Conservation (phyloP, 2,797 vertebrate genomes). For the Cuculus canorus region DNA sequence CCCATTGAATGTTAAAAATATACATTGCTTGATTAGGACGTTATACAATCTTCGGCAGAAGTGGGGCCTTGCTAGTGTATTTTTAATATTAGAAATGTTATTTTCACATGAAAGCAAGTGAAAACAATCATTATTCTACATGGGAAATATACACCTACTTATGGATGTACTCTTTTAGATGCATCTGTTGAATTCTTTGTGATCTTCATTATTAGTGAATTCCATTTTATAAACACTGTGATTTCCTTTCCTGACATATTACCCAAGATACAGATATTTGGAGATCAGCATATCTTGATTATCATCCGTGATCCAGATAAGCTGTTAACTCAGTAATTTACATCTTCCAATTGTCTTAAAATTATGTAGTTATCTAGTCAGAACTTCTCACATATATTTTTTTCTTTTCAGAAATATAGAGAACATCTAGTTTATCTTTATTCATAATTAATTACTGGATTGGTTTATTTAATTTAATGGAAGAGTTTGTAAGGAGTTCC, state of each 20-base stretch:
- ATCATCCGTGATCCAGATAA: not conserved
- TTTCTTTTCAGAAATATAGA: not conserved
- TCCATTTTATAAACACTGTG: not conserved
- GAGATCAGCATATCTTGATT: not conserved
- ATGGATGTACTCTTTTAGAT: not conserved
- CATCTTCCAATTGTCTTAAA: not conserved
- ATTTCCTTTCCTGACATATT: not conserved
- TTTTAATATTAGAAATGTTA: not conserved
- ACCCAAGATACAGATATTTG: not conserved
- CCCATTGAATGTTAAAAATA: not conserved
- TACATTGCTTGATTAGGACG: not conserved
- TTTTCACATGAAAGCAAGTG: not conserved
- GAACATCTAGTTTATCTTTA: not conserved
- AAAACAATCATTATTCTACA: not conserved
- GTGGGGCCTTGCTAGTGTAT: not conserved
- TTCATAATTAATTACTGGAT: not conserved
- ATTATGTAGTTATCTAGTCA: not conserved
- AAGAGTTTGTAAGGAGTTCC: not conserved
- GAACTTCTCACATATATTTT: not conserved
- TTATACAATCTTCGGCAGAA: not conserved
- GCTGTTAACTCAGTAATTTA: not conserved
- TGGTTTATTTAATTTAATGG: not conserved
- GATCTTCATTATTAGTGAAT: not conserved
- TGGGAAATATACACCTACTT: not conserved
- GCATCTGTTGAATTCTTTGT: not conserved